phyloP scores from a whole-genome alignment of 2,113 vertebrate species.

The Cnemophilus loriae region DNA sequence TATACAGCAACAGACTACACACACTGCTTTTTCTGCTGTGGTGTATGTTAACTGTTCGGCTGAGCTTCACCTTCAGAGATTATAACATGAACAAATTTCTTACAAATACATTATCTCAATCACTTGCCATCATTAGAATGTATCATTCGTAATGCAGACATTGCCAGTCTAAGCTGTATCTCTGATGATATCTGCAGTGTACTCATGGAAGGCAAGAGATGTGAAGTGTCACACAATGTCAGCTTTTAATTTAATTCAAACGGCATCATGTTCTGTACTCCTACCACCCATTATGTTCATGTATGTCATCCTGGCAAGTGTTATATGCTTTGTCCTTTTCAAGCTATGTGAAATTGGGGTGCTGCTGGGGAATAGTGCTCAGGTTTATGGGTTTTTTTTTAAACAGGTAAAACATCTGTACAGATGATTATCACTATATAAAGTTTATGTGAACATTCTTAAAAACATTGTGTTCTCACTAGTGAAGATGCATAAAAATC shows the following conservation, averaged over 20 bases:
- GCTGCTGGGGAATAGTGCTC: neutral
- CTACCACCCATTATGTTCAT: neutral
- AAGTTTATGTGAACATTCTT: neutral
- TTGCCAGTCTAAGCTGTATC: neutral
- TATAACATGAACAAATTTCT: neutral
- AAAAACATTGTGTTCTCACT: neutral
- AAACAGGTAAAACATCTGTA: neutral
- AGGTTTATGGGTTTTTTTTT: neutral
- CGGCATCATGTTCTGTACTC: neutral
- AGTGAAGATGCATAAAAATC: neutral
- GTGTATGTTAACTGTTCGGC: neutral
- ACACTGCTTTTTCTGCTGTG: neutral
- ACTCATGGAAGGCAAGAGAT: neutral
- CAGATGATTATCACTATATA: neutral
- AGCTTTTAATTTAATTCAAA: neutral
- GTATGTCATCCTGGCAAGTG: neutral
- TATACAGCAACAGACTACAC: neutral
- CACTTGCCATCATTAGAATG: neutral
- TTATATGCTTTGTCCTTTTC: neutral
- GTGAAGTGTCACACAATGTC: neutral
- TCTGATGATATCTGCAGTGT: neutral
- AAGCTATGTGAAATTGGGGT: neutral
- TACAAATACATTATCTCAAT: neutral
- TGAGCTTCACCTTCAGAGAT: neutral
- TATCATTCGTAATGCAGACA: neutral